Conservation (phyloP, 2,888 invertebrate species). For the Punctoribates punctum region DNA sequence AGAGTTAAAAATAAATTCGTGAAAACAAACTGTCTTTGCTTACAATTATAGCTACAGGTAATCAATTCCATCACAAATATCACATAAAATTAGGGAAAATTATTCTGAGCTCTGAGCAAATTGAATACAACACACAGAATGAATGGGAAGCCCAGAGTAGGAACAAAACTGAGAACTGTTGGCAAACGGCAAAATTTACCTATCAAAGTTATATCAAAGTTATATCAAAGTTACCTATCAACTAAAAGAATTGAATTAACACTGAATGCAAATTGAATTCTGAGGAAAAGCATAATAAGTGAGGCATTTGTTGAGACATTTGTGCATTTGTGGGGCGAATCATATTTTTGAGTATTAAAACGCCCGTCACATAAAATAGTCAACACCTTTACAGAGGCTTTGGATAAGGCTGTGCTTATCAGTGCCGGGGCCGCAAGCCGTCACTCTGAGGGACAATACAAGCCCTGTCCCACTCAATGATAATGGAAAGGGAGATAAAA, state of each 20-base stretch:
- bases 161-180: too few relatives aligned
- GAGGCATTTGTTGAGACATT: not conserved
- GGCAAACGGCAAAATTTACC: too few relatives aligned
- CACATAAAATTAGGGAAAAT: too few relatives aligned
- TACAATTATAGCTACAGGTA: not conserved
- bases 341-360: not conserved
- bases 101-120: too few relatives aligned
- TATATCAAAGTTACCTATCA: not conserved
- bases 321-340: constrained; percentile 24
- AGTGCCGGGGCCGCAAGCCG: not conserved
- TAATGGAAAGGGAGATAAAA: not conserved
- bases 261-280: constrained; percentile 1
- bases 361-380: constrained; percentile 19
- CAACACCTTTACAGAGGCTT: constrained; percentile 12
- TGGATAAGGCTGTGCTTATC: not conserved
- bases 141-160: too few relatives aligned
- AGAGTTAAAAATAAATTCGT: not conserved
- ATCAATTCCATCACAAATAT: not conserved
- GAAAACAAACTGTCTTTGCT: not conserved
- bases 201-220: too few relatives aligned
- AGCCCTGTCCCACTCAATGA: constrained; percentile 15
- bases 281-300: not conserved
- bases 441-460: constrained; percentile 12
- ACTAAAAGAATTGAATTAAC: not conserved
- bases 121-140: too few relatives aligned